Evolutionary conservation across 2,888 invertebrate genomes (phyloP).

Genomic region (Caenorhabditis afra): DNA sequence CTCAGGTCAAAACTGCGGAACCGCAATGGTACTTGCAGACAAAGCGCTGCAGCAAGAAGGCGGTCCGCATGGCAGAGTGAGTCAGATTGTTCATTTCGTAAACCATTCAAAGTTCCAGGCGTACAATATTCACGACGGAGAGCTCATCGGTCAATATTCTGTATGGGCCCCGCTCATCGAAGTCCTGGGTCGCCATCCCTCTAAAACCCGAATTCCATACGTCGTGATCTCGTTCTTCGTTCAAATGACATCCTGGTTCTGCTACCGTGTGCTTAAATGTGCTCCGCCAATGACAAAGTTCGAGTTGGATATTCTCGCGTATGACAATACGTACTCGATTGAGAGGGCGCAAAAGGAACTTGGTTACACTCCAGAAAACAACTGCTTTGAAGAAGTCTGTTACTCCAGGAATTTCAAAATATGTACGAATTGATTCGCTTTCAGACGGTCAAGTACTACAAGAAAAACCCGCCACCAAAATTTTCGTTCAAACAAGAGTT

Average conservation of each 20-base stretch:
- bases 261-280: constrained; percentile 1
- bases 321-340: constrained; percentile 56
- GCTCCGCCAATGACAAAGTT: constrained; percentile 34
- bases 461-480: not conserved
- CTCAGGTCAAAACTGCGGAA: constrained; percentile 26
- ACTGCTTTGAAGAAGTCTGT: constrained; percentile 15
- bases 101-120: no score
- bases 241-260: not conserved
- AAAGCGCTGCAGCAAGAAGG: constrained; percentile 8
- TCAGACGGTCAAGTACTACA: constrained; percentile 25
- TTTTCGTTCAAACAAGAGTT: no score
- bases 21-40: constrained; percentile 27
- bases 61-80: constrained; percentile 21
- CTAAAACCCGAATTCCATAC: not conserved
- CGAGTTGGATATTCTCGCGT: constrained; percentile 44
- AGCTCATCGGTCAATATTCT: constrained; percentile 15
- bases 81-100: no score
- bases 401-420: no score
- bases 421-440: not conserved
- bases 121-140: constrained; percentile 31
- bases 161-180: constrained; percentile 23
- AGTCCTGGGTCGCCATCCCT: constrained; percentile 18
- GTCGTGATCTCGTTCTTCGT: not conserved
- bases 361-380: constrained; percentile 26
- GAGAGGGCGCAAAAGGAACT: constrained; percentile 44